Percentiles rank a stretch among this genome's conserved stretches.
Conservation (phyloP, 2,888 invertebrate species). For the Spialia ferax region DNA sequence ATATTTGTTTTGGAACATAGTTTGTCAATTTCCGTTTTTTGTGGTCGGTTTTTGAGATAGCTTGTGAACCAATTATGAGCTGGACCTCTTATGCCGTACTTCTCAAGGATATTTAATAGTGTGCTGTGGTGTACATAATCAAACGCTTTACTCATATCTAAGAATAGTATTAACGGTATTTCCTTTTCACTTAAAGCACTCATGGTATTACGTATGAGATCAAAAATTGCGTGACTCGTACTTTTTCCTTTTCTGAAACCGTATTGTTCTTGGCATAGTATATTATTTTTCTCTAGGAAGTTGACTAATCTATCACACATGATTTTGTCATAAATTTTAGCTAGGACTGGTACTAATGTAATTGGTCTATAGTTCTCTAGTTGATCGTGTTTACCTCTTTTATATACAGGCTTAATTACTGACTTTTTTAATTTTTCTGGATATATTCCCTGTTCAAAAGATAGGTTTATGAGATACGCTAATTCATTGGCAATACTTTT, state of each 20-base stretch:
- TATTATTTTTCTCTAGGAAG: background rate
- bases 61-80: background rate
- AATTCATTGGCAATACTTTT: background rate
- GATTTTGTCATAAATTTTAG: background rate
- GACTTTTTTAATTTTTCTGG: background rate
- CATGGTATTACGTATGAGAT: background rate
- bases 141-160: background rate
- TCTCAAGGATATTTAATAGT: background rate
- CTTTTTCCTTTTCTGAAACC: background rate
- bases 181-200: too few species aligned
- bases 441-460: background rate
- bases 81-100: background rate
- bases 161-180: background rate
- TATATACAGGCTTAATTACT: background rate
- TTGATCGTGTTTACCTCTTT: background rate
- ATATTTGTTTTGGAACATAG: background rate
- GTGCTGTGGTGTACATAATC: background rate
- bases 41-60: background rate
- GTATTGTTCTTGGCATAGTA: background rate
- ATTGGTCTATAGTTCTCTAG: background rate
- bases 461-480: background rate
- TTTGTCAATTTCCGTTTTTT: background rate
- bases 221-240: background rate
- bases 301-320: slow-evolving; percentile 1
- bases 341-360: background rate